These are phyloP conservation scores for Petrocephalus sullivani DNA, from an alignment of 2,797 vertebrate genomes.

Conservation along the genomic window DNA sequence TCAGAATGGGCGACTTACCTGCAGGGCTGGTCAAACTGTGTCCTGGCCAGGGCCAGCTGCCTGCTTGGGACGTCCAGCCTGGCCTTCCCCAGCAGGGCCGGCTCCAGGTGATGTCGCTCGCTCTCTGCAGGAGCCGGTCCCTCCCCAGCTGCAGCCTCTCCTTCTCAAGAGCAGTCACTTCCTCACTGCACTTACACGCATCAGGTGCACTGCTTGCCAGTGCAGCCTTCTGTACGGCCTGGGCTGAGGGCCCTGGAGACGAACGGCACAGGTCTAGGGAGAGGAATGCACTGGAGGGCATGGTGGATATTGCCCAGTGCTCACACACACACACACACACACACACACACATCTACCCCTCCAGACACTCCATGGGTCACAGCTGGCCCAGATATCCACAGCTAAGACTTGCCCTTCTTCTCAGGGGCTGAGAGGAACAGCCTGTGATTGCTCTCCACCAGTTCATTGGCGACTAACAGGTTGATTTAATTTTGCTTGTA, in stretches of 20 bases:
- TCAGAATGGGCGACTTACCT: not conserved
- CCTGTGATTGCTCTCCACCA: not conserved
- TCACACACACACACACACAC: too few relatives aligned
- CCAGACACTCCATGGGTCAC: not conserved
- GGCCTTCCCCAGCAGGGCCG: not conserved
- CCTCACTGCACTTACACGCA: not conserved
- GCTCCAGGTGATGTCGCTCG: not conserved
- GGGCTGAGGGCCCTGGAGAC: not conserved
- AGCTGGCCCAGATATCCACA: not conserved
- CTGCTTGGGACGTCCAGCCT: not conserved
- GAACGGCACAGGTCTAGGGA: not conserved
- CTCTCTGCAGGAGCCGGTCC: not conserved
- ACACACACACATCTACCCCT: not conserved
- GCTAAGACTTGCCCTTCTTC: not conserved
- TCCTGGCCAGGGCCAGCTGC: not conserved
- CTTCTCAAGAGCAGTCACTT: not conserved
- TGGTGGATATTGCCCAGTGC: not conserved
- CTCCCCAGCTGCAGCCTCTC: not conserved
- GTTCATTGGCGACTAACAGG: not conserved
- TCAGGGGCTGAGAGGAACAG: not conserved
- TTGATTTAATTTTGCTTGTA: not conserved
- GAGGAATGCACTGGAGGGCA: not conserved
- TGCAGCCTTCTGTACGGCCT: not conserved
- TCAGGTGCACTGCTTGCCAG: not conserved
- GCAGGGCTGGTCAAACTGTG: not conserved